Conservation (phyloP, 2,888 invertebrate species). For the Acleris holmiana region DNA sequence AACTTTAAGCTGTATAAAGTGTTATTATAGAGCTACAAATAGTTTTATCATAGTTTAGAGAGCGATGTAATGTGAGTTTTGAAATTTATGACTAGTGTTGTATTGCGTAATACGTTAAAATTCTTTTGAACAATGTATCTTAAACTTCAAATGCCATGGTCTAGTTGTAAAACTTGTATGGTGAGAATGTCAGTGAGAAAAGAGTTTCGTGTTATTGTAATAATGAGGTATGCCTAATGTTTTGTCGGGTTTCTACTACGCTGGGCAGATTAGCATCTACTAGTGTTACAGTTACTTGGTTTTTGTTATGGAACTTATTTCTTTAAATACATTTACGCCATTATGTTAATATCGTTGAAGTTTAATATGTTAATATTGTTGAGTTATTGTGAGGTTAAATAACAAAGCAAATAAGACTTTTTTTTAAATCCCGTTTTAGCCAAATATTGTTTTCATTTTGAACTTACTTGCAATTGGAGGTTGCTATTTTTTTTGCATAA, state of each 20-base stretch:
- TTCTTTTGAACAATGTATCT: not conserved
- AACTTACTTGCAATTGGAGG: no score
- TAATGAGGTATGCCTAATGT: constrained; percentile 23
- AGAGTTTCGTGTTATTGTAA: constrained; percentile 7
- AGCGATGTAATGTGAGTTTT: not conserved
- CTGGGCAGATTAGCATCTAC: constrained; percentile 23
- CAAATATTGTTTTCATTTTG: no score
- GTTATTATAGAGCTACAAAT: no score
- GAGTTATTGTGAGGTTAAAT: no score
- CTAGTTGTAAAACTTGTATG: not conserved
- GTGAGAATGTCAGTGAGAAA: constrained; percentile 25
- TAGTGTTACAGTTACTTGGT: not conserved
- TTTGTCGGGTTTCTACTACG: constrained; percentile 21
- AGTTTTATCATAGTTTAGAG: no score
- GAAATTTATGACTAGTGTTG: not conserved
- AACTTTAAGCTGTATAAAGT: not conserved
- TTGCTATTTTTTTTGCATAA: no score
- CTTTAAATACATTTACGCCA: no score
- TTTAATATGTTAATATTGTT: no score
- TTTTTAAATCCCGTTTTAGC: no score
- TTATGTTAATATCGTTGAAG: no score
- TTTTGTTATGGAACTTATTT: constrained; percentile 8
- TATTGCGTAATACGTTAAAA: not conserved
- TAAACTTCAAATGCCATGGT: not conserved
- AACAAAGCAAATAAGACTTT: no score